phyloP scores from a whole-genome alignment of 2,797 vertebrate species.

The Oreonectes daqikongensis region DNA sequence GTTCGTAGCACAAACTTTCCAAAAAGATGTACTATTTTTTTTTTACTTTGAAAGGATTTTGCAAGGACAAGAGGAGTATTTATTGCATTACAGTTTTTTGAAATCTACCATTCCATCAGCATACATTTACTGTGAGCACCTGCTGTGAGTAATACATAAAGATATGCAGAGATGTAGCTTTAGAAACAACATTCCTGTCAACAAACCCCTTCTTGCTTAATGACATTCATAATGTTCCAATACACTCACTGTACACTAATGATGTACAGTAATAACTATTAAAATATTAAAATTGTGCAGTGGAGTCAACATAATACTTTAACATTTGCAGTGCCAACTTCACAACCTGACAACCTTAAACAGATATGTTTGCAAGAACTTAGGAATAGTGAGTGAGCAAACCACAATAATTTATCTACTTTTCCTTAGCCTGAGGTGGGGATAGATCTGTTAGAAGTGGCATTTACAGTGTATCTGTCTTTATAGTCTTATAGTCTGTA shows the following conservation, averaged over 20 bases:
- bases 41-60: background rate
- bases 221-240: conserved; percentile 36
- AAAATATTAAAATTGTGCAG: conserved; percentile 35
- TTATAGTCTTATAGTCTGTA: too few relatives aligned
- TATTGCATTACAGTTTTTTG: conserved; percentile 1
- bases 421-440: too few relatives aligned
- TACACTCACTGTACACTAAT: background rate
- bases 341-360: conserved; percentile 7
- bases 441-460: too few relatives aligned
- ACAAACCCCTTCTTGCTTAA: background rate
- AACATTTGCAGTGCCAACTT: conserved; percentile 10
- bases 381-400: conserved; percentile 14
- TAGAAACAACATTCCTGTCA: background rate
- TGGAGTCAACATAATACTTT: conserved; percentile 12
- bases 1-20: background rate
- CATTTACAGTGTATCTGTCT: too few relatives aligned
- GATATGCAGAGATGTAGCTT: conserved; percentile 4
- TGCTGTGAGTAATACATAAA: conserved; percentile 20
- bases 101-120: background rate
- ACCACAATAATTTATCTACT: background rate
- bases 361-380: conserved; percentile 21
- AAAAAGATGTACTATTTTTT: background rate
- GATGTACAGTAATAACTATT: conserved; percentile 13
- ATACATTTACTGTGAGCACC: background rate
- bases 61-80: conserved; percentile 5